Evolutionary conservation across 2,797 vertebrate species (phyloP), one percentile per base, ranked within the genome.

Genomic region (Cheirogaleus major): DNA sequence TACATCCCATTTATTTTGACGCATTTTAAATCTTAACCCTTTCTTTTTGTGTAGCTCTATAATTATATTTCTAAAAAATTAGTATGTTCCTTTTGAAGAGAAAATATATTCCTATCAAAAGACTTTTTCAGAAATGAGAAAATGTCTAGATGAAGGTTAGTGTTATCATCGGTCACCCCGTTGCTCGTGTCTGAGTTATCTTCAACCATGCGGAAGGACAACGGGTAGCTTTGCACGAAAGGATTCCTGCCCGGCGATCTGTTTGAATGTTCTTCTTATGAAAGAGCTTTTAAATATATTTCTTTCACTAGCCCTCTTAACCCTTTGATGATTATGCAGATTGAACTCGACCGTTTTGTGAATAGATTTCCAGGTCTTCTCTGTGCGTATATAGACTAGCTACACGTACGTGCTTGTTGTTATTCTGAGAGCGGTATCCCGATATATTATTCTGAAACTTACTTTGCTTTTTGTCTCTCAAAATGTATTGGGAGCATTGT

Each of bases 121-220:
- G 7, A 11, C 78, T 9, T 93, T 79, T 95, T 78, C 38, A 86
- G 65, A 95, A 94, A 18, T 86, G 32, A 86, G 45, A n/a, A 89
- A 55, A 17, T 52, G 15, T 76, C 61, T 61, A 0, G 30, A 6
- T 63, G 76, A 50, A 48, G 57, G 50, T 83, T 55, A 69, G 57
- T 4, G 20, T 1, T 76, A 2, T 59, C 55, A 1, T 57, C 59
- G 27, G 35, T 79, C n/a, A 63, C 48, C 18, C 61, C 80, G n/a
- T 70, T 82, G 55, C 35, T 69, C n/a, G 89, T 5, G 59, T 95
- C 32, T 72, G 41, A 69, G 48, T 76, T 86, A 70, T n/a, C 43
- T 67, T 52, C 35, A 73, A 20, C 50, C 5, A 15, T 35, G 45
- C 30, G 22, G 52, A 65, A 30, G 25, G 17, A 78, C 30, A 67